These are phyloP conservation scores for Amblyjoppa fuscipennis DNA, from an alignment of 2,888 invertebrate species.

Conservation along the genomic window DNA sequence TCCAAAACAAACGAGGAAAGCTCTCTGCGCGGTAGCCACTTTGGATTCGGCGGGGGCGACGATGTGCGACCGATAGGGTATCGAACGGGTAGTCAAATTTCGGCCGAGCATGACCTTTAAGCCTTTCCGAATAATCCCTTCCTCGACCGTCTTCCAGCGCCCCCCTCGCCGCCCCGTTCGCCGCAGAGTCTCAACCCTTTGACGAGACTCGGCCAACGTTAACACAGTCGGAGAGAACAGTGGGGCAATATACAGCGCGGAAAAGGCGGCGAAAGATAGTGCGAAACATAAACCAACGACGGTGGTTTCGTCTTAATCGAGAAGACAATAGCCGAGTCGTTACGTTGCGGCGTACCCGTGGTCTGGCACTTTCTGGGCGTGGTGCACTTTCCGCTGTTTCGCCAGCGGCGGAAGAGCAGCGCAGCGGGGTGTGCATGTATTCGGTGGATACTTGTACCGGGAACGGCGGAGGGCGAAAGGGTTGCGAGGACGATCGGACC, in stretches of 20 bases:
- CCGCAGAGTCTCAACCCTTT: conserved; percentile 14
- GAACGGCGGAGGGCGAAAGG: conserved; percentile 50
- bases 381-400: conserved; percentile 51
- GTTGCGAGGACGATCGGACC: conserved; percentile 38
- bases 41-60: neutral
- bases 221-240: conserved; percentile 3
- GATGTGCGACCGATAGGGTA: conserved; percentile 1
- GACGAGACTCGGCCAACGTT: conserved; percentile 8
- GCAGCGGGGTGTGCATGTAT: neutral
- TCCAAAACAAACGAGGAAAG: conserved; percentile 71
- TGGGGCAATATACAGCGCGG: neutral
- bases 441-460: conserved; percentile 29
- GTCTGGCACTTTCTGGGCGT: conserved; percentile 55
- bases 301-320: conserved; percentile 71
- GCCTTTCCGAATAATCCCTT: conserved; percentile 56
- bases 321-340: conserved; percentile 74
- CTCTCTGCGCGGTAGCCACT: neutral
- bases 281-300: neutral
- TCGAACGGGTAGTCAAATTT: conserved; percentile 15
- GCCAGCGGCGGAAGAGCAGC: conserved; percentile 5
- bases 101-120: neutral
- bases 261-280: neutral
- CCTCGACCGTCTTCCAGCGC: neutral
- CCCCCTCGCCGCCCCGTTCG: conserved; percentile 4
- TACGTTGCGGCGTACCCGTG: conserved; percentile 74